phyloP scores from a whole-genome alignment of 1,140 invertebrate species.

The Papilio aristodemus region DNA sequence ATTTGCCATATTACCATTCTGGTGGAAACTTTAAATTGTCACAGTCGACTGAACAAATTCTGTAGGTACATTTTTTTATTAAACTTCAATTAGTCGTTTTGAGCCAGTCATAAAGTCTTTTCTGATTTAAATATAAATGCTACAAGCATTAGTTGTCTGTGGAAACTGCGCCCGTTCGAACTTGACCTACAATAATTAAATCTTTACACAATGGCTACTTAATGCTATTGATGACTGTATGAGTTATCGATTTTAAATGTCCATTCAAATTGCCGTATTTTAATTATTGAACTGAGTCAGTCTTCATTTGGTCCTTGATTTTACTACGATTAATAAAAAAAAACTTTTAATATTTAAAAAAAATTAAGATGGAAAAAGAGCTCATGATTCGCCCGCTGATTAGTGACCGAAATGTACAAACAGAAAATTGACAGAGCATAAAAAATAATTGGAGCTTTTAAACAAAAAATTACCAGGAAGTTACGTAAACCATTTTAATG shows the following conservation, averaged over 20 bases:
- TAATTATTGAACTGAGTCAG: neutral
- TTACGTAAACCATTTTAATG: slow-evolving; percentile 12
- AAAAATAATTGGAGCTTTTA: slow-evolving; percentile 5
- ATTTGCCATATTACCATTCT: too few relatives aligned
- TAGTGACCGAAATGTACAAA: neutral
- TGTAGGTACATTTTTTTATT: neutral
- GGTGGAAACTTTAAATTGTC: neutral
- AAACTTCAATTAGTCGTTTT: neutral
- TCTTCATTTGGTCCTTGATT: neutral
- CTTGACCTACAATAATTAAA: slow-evolving; percentile 20
- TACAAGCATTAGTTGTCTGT: neutral
- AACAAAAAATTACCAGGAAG: slow-evolving; percentile 4
- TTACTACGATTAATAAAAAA: too few relatives aligned
- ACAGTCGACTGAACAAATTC: neutral
- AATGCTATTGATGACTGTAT: neutral
- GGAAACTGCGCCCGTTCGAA: neutral
- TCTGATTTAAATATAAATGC: slow-evolving; percentile 1
- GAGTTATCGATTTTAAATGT: neutral
- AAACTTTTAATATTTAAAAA: too few relatives aligned
- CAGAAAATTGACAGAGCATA: neutral
- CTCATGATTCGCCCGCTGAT: too few relatives aligned
- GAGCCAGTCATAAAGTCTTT: neutral
- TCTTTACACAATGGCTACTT: neutral
- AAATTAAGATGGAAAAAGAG: neutral
- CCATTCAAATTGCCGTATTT: neutral